Evolutionary conservation across 1,140 invertebrate species (phyloP).

Genomic region (Apis florea): DNA sequence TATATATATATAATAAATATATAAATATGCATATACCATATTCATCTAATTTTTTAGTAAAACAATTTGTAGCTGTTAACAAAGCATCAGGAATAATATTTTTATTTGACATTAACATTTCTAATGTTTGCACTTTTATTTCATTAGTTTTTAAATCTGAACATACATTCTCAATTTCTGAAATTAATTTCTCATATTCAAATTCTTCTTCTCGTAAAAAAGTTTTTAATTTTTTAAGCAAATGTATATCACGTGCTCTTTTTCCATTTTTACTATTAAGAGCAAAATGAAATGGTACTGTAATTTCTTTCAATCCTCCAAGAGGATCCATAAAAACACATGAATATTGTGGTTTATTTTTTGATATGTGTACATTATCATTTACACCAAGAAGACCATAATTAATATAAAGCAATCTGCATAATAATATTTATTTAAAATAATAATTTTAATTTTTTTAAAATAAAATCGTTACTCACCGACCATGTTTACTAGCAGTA

Average conservation of each 20-base stretch:
- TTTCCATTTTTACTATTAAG: conserved; percentile 93
- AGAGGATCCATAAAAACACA: conserved; percentile 91
- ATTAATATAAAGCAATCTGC: conserved; percentile 87
- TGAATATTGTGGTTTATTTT: conserved; percentile 83
- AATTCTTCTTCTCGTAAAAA: conserved; percentile 83
- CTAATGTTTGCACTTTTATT: conserved; percentile 86
- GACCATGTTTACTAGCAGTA: conserved; percentile 90
- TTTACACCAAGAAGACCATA: conserved; percentile 89
- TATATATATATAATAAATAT: neutral
- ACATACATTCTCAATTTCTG: conserved; percentile 81
- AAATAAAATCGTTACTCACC: conserved; percentile 70
- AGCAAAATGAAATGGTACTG: conserved; percentile 94
- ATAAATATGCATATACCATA: conserved; percentile 50
- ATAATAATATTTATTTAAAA: conserved; percentile 36
- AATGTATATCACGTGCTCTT: conserved; percentile 91
- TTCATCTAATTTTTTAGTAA: conserved; percentile 68
- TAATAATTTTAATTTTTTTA: neutral
- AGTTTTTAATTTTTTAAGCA: conserved; percentile 89
- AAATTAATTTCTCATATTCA: conserved; percentile 79
- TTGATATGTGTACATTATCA: conserved; percentile 72
- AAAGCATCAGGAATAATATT: conserved; percentile 82
- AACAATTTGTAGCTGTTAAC: conserved; percentile 80
- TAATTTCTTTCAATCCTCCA: conserved; percentile 89
- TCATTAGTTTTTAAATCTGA: conserved; percentile 88
- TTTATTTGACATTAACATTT: conserved; percentile 85